These are phyloP conservation scores for Perccottus glenii DNA, from an alignment of 2,113 vertebrate genomes.

Conservation along the genomic window DNA sequence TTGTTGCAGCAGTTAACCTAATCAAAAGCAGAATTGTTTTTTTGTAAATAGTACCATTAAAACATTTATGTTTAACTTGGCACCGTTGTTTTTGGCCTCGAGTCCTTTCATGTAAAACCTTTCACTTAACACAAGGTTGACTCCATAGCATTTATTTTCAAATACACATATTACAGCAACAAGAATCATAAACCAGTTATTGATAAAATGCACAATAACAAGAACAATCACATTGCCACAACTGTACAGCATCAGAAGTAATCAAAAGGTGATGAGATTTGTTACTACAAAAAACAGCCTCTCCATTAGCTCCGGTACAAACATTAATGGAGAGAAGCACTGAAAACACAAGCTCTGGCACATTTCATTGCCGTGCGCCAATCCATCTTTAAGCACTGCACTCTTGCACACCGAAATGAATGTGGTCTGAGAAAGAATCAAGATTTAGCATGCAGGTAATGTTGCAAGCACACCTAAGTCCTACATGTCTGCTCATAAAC, in stretches of 20 bases:
- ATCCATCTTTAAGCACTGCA: conserved; percentile 12
- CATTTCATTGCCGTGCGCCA: neutral
- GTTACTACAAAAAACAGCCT: conserved; percentile 62
- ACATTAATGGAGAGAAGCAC: conserved; percentile 35
- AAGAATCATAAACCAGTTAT: conserved; percentile 92
- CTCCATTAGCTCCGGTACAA: conserved; percentile 36
- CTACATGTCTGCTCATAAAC: conserved; percentile 38
- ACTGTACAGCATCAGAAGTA: conserved; percentile 83
- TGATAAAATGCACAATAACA: conserved; percentile 93
- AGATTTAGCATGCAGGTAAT: conserved; percentile 70
- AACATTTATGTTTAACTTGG: conserved; percentile 84
- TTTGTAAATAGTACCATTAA: conserved; percentile 88
- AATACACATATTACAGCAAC: conserved; percentile 98
- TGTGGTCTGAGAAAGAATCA: conserved; percentile 28
- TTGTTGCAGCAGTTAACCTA: conserved; percentile 81
- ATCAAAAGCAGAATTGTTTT: conserved; percentile 78
- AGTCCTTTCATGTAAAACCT: conserved; percentile 75
- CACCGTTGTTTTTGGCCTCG: conserved; percentile 62
- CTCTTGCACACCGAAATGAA: conserved; percentile 43
- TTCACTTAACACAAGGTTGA: conserved; percentile 23
- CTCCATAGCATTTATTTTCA: conserved; percentile 96
- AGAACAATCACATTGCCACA: conserved; percentile 93
- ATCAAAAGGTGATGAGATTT: conserved; percentile 66
- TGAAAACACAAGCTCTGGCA: neutral
- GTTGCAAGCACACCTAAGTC: conserved; percentile 46